These are phyloP conservation scores for Cyrtonyx montezumae DNA, from an alignment of 2,113 vertebrate species.

Conservation along the genomic window DNA sequence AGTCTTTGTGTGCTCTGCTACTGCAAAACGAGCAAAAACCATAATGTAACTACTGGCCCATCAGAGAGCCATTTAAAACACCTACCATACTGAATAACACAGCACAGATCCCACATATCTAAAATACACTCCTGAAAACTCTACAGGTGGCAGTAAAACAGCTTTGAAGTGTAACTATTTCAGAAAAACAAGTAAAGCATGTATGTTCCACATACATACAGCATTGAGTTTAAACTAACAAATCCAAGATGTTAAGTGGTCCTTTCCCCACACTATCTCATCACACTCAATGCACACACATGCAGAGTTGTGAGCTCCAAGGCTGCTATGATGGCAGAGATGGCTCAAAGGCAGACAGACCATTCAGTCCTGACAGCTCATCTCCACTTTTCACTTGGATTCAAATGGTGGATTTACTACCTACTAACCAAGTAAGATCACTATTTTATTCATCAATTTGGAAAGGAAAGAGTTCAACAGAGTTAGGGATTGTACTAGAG, in stretches of 20 bases:
- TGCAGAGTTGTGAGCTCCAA: fast-evolving
- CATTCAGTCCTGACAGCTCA: background rate
- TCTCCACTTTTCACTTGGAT: background rate
- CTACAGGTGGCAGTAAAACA: background rate
- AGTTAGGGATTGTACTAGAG: background rate
- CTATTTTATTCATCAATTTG: background rate
- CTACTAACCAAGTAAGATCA: fast-evolving
- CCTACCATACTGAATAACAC: background rate
- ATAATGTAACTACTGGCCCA: background rate
- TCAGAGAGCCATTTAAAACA: background rate
- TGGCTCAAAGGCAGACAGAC: fast-evolving
- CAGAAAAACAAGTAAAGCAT: background rate
- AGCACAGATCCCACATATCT: background rate
- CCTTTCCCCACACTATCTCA: background rate
- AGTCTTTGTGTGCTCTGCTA: background rate
- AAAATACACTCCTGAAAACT: background rate
- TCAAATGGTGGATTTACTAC: background rate
- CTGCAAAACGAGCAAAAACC: slow-evolving; percentile 9
- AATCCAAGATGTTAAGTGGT: background rate
- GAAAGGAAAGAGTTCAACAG: background rate
- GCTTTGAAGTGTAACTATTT: background rate
- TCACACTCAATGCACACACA: fast-evolving
- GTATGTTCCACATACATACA: background rate
- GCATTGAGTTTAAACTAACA: background rate
- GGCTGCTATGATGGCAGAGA: fast-evolving